These are phyloP conservation scores for Lepus townsendii DNA, from an alignment of 2,797 vertebrate species.

Conservation along the genomic window DNA sequence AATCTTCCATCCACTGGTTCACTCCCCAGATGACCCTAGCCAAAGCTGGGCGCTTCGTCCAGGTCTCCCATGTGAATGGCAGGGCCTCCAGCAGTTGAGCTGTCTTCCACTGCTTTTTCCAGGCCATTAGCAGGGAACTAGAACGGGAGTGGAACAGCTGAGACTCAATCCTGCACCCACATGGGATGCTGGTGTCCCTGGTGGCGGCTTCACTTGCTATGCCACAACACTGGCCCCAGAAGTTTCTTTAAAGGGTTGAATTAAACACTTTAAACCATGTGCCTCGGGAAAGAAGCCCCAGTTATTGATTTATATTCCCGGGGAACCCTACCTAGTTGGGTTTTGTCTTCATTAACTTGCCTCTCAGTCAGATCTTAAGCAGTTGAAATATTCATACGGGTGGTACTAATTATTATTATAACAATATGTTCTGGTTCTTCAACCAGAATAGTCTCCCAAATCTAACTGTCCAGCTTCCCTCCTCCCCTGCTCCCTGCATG, in stretches of 20 bases:
- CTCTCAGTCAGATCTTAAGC: not conserved
- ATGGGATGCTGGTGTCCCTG: too few relatives aligned
- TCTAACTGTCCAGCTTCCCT: not conserved
- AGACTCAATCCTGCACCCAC: too few relatives aligned
- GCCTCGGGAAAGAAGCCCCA: not conserved
- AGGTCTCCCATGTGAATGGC: too few relatives aligned
- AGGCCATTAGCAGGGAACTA: too few relatives aligned
- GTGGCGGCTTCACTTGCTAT: too few relatives aligned
- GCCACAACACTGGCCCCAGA: not conserved
- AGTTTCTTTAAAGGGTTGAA: constrained; percentile 16
- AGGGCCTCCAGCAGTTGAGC: too few relatives aligned
- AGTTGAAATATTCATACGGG: not conserved
- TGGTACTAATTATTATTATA: not conserved
- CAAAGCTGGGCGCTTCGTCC: too few relatives aligned
- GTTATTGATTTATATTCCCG: not conserved
- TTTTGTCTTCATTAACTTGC: constrained; percentile 11
- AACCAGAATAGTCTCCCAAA: not conserved
- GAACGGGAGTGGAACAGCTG: too few relatives aligned
- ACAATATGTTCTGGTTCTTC: not conserved
- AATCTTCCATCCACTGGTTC: too few relatives aligned
- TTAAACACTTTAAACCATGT: not conserved
- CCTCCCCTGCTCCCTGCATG: not conserved
- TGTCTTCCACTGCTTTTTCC: too few relatives aligned
- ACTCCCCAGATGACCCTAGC: too few relatives aligned
- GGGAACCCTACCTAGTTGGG: not conserved